Conservation (phyloP, 2,888 invertebrate genomes). For the Amphipyra tragopoginis region DNA sequence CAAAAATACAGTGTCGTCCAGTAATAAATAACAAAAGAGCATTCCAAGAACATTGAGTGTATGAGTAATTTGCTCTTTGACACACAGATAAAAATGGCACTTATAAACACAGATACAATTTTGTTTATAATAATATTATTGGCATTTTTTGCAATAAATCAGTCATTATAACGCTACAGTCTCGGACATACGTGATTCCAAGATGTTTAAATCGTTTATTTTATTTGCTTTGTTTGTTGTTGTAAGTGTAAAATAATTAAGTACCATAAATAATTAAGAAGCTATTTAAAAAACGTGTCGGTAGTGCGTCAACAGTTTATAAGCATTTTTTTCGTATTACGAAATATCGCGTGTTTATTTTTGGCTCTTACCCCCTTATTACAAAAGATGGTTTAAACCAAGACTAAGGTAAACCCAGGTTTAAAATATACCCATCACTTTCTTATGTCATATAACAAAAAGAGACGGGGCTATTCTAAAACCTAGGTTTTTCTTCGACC, state of each 20-base stretch:
- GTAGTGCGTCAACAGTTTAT: background rate
- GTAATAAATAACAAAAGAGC: slow-evolving; percentile 31
- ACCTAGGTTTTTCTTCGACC: no score
- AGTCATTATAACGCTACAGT: slow-evolving; percentile 36
- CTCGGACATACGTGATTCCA: slow-evolving; percentile 17
- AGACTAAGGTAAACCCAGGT: no score
- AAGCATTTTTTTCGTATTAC: no score
- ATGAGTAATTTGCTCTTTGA: slow-evolving; percentile 55
- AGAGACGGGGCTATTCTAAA: no score
- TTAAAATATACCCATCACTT: no score
- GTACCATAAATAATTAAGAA: background rate
- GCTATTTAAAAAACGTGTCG: background rate
- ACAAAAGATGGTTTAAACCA: no score
- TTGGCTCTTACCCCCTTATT: no score
- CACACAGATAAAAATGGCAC: slow-evolving; percentile 50
- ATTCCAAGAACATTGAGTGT: slow-evolving; percentile 42
- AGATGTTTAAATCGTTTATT: slow-evolving; percentile 55
- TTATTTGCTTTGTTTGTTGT: slow-evolving; percentile 31
- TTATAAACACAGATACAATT: slow-evolving; percentile 47
- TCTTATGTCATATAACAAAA: no score
- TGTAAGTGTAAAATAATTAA: slow-evolving; percentile 33
- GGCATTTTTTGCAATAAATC: slow-evolving; percentile 37
- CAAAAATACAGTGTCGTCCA: background rate
- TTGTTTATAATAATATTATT: slow-evolving; percentile 26
- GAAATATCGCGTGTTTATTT: no score